Conservation (phyloP, 2,797 vertebrate genomes). For the Anguilla anguilla region DNA sequence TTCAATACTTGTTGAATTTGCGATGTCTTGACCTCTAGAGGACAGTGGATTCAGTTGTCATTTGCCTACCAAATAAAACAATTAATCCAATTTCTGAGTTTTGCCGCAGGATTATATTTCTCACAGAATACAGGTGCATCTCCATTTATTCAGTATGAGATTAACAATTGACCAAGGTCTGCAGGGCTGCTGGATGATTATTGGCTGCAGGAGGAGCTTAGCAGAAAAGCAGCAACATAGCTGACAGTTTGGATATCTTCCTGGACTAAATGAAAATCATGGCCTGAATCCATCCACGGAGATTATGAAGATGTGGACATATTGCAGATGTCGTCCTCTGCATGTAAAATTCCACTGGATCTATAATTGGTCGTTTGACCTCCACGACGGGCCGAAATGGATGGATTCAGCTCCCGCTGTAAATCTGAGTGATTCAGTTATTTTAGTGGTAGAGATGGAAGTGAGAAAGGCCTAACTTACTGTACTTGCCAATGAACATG, state of each 20-base stretch:
- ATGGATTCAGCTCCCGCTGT: constrained; percentile 39
- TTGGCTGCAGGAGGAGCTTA: constrained; percentile 90
- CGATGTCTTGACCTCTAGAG: constrained; percentile 77
- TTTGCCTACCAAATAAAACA: constrained; percentile 84
- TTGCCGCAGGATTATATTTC: constrained; percentile 74
- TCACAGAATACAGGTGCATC: constrained; percentile 76
- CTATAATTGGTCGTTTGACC: constrained; percentile 70
- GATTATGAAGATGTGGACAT: constrained; percentile 91
- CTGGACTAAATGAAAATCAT: constrained; percentile 94
- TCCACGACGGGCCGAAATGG: constrained; percentile 49
- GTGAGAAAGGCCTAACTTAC: constrained; percentile 9
- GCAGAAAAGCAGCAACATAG: constrained; percentile 82
- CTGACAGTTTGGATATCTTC: constrained; percentile 93
- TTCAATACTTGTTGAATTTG: constrained; percentile 44
- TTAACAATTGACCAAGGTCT: constrained; percentile 81
- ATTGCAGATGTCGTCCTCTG: constrained; percentile 87
- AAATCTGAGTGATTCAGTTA: constrained; percentile 15
- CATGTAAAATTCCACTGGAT: constrained; percentile 64
- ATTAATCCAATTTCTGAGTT: constrained; percentile 82
- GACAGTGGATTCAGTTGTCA: constrained; percentile 83
- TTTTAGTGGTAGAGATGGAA: background rate
- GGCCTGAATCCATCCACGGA: constrained; percentile 91
- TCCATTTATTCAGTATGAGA: constrained; percentile 80
- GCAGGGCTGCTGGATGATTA: constrained; percentile 80
- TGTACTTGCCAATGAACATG: background rate